phyloP scores from a whole-genome alignment of 2,888 invertebrate species.

The Acrobasis suavella region DNA sequence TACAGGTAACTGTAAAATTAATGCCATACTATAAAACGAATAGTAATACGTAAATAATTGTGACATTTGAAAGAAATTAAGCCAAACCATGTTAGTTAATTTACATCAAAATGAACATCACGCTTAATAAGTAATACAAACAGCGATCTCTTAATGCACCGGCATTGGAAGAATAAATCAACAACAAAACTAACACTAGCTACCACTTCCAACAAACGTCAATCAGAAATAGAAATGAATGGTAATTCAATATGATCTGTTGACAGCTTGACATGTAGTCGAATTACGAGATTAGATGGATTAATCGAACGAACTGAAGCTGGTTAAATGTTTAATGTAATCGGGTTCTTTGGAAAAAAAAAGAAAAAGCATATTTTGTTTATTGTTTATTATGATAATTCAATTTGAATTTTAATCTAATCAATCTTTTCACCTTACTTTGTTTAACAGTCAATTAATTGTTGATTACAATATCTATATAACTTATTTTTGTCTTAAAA shows the following conservation, averaged over 20 bases:
- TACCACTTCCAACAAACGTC: slow-evolving; percentile 7
- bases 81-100: too few species aligned
- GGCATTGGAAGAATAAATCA: slow-evolving; percentile 1
- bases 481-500: too few species aligned
- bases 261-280: slow-evolving; percentile 8
- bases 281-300: slow-evolving; percentile 6
- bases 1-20: too few species aligned
- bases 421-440: too few species aligned
- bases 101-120: too few species aligned
- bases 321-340: not conserved
- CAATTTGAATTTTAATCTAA: too few species aligned
- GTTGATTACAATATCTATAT: too few species aligned
- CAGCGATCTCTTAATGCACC: not conserved
- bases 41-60: too few species aligned
- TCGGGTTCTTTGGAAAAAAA: slow-evolving; percentile 4
- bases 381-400: too few species aligned
- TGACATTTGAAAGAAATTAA: too few species aligned
- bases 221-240: slow-evolving; percentile 10
- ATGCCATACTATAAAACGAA: too few species aligned
- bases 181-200: slow-evolving; percentile 12
- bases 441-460: too few species aligned
- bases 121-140: not conserved
- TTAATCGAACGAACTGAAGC: not conserved
- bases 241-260: slow-evolving; percentile 14
- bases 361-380: not conserved